These are phyloP conservation scores for Oncorhynchus clarkii DNA, from an alignment of 2,113 vertebrate genomes.

Conservation along the genomic window DNA sequence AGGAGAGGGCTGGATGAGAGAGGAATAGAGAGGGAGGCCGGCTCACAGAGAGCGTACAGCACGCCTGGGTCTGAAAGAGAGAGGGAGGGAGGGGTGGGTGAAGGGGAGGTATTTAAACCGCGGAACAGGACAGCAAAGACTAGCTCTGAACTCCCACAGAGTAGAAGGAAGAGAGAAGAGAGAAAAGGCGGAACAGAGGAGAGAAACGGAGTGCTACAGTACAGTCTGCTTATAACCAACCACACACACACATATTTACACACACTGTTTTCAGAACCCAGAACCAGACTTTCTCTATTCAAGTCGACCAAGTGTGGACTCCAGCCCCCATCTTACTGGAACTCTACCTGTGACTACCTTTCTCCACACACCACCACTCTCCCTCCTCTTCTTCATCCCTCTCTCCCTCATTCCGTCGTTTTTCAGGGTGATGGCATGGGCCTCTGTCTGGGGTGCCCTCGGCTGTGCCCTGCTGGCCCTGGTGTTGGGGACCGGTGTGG, in stretches of 20 bases:
- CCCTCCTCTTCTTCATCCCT: slow-evolving; percentile 16
- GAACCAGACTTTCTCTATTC: slow-evolving; percentile 48
- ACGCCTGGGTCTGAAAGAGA: slow-evolving; percentile 68
- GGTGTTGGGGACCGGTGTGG: slow-evolving; percentile 59
- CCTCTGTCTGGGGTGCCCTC: slow-evolving; percentile 64
- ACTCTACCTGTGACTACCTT: slow-evolving; percentile 52
- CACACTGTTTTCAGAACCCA: slow-evolving; percentile 21
- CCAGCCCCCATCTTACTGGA: slow-evolving; percentile 41
- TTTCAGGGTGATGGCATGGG: slow-evolving; percentile 58
- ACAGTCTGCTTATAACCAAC: neutral
- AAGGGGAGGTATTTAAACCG: slow-evolving; percentile 74
- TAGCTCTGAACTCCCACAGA: slow-evolving; percentile 77
- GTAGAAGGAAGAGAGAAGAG: slow-evolving; percentile 71
- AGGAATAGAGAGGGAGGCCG: slow-evolving; percentile 51
- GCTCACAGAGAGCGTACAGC: slow-evolving; percentile 69
- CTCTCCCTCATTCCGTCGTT: slow-evolving; percentile 35
- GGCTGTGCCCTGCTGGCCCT: slow-evolving; percentile 67
- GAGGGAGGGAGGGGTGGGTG: slow-evolving; percentile 51
- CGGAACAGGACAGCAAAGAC: slow-evolving; percentile 74
- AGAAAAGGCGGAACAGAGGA: slow-evolving; percentile 29
- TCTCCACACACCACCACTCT: neutral
- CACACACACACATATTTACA: slow-evolving; percentile 10
- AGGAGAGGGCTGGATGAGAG: slow-evolving; percentile 48
- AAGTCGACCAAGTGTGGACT: slow-evolving; percentile 53
- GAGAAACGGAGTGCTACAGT: neutral